These are phyloP conservation scores for Smutsia temminckii DNA, from an alignment of 2,797 vertebrate genomes.

Conservation along the genomic window DNA sequence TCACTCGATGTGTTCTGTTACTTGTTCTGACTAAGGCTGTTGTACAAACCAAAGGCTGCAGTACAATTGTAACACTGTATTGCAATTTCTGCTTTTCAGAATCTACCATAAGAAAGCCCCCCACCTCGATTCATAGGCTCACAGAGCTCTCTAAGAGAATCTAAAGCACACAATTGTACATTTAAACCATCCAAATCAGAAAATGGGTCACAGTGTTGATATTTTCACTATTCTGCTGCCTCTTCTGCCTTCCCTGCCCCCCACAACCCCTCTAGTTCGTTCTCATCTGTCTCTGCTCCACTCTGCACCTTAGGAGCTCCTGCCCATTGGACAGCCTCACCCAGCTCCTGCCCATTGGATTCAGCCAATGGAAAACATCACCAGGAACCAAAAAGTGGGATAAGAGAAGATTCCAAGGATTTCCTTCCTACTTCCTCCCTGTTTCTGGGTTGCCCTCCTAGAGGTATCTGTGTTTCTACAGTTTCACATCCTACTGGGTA, in stretches of 20 bases:
- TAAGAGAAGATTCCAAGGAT: background rate
- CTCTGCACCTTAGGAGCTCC: background rate
- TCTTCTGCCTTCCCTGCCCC: background rate
- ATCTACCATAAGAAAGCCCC: background rate
- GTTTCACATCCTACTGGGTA: background rate
- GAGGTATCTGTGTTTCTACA: background rate
- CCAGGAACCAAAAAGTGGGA: background rate
- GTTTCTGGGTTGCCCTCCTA: background rate
- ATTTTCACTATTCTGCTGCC: background rate
- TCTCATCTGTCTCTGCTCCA: background rate
- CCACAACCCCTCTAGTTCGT: background rate
- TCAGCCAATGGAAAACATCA: background rate
- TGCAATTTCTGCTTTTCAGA: slow-evolving; percentile 17
- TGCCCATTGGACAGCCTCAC: background rate
- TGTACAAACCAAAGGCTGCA: slow-evolving; percentile 73
- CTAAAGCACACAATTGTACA: background rate
- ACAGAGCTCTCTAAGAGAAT: background rate
- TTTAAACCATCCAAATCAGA: background rate
- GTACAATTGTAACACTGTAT: slow-evolving; percentile 68
- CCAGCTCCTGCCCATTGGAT: background rate
- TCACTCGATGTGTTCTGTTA: slow-evolving; percentile 71
- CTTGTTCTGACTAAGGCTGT: slow-evolving; percentile 71
- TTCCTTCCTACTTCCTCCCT: background rate
- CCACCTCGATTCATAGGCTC: background rate
- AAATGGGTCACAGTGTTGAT: background rate